Evolutionary conservation across 2,113 vertebrate species (phyloP).

Genomic region (Tragulus kanchil): DNA sequence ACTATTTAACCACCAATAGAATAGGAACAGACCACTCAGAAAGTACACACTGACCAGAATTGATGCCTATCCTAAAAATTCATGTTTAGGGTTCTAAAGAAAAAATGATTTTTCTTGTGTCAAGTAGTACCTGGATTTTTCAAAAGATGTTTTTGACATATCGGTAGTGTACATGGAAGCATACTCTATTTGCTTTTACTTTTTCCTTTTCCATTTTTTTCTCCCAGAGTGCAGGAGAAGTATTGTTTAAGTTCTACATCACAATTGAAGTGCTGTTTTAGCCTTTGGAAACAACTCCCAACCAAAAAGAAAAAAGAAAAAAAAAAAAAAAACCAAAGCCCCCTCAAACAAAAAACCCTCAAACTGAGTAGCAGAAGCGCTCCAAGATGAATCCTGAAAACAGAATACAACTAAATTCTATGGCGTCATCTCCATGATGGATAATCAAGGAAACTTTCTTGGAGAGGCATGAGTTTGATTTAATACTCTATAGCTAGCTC

Average conservation of each 20-base stretch:
- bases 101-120: not conserved
- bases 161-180: not conserved
- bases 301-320: not conserved
- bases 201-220: not conserved
- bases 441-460: not conserved
- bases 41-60: not conserved
- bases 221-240: not conserved
- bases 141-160: not conserved
- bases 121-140: not conserved
- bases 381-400: not conserved
- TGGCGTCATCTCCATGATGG: not conserved
- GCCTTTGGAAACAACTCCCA: not conserved
- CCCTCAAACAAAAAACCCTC: not conserved
- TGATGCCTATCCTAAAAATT: not conserved
- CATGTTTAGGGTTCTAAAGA: not conserved
- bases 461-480: not conserved
- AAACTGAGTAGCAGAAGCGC: not conserved
- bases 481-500: not conserved
- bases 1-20: not conserved
- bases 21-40: not conserved
- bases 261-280: not conserved
- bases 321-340: not conserved
- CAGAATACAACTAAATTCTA: not conserved
- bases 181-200: not conserved
- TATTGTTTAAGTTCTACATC: not conserved